Base-by-base conservation (phyloP, 1,140 invertebrate genomes). In the Babylonia areolata region DNA sequence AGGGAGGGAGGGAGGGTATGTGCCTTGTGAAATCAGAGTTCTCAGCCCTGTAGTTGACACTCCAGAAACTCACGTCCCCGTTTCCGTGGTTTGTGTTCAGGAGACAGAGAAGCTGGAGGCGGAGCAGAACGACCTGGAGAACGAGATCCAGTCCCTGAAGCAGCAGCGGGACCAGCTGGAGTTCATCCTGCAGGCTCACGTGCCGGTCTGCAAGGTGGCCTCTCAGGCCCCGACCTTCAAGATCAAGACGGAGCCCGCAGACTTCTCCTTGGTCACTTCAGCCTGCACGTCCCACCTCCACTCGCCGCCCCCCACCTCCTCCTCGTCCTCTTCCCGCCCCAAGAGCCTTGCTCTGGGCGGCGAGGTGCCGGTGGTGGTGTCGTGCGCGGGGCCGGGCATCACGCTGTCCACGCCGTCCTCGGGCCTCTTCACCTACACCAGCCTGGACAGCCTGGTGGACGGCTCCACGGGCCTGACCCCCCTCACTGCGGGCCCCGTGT, bases 381-480 rank as follows among this genome's bases (percentile, higher is more conserved):
- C 93, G 90, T 86, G 92, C 92, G 90, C 87, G 84, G 90, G 86
- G 85, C 90, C 91, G 75, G 97, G 97, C 40, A 95, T 98, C 82
- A 95, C 97, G 81, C 97, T 98, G 85, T 97, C 96, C 84, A 98
- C 97, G 3, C 98, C 97, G 0, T 97, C 97, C 81, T 96, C 96
- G 88, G 97, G 97, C 37, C 96, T 98, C 86, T 97, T 98, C 92
- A 98, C 98, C 94, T 98, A 98, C 91, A 88, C 88, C 71, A 87
- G 89, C 11, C 87, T 94, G 51, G 98, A 98, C 88, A 97, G 97
- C 75, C 95, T 98, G 84, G 98, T 98, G 96, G 97, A 98, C 90
- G 97, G 97, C 75, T 97, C 97, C 85, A 98, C 97, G 5, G 97
- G 97, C 0, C 95, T 98, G 20, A 98, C 97, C 11, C 97, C 97